Percentiles rank a stretch among this genome's conserved stretches.
Evolutionary conservation across 37 sponge, comb jelly and placozoan genomes (phyloP).

Genomic region (Bolinopsis microptera): DNA sequence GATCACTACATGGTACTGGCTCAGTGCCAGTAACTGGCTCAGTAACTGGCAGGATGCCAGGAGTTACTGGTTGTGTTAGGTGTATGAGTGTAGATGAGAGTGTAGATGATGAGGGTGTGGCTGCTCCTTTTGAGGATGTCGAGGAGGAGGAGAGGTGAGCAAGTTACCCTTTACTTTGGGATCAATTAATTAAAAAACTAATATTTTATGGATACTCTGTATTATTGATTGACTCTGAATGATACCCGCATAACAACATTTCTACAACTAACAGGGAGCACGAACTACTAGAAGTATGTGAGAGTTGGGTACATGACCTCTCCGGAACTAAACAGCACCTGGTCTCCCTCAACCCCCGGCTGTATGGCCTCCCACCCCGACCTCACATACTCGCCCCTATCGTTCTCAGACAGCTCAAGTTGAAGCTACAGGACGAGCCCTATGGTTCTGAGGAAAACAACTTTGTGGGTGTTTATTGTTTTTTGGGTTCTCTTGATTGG

Average conservation of each 20-base stretch:
- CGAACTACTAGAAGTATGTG: slow-evolving; percentile 25
- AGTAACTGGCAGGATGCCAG: not conserved
- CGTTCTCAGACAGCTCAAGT: slow-evolving; percentile 34
- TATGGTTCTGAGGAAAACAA: slow-evolving; percentile 64
- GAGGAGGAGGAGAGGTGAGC: not conserved
- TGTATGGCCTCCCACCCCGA: slow-evolving; percentile 25
- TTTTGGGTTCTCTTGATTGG: too few relatives aligned
- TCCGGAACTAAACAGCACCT: not conserved
- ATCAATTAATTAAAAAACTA: too few relatives aligned
- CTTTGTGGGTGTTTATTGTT: slow-evolving; percentile 21
- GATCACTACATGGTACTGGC: too few relatives aligned
- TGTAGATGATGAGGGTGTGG: not conserved
- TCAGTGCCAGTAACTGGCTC: too few relatives aligned
- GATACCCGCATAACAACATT: too few relatives aligned
- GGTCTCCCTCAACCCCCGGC: not conserved
- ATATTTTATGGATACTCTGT: too few relatives aligned
- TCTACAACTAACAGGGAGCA: not conserved
- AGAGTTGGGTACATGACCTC: slow-evolving; percentile 28
- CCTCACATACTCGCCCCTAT: not conserved
- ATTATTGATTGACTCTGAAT: too few relatives aligned
- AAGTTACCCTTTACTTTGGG: not conserved
- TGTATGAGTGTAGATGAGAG: not conserved
- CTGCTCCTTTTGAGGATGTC: slow-evolving; percentile 54
- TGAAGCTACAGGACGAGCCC: slow-evolving; percentile 51
- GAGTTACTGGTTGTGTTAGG: not conserved